Evolutionary conservation across 2,113 vertebrate genomes (phyloP), one percentile per base, ranked within the genome.

Genomic region (Onychorhynchus coronatus): DNA sequence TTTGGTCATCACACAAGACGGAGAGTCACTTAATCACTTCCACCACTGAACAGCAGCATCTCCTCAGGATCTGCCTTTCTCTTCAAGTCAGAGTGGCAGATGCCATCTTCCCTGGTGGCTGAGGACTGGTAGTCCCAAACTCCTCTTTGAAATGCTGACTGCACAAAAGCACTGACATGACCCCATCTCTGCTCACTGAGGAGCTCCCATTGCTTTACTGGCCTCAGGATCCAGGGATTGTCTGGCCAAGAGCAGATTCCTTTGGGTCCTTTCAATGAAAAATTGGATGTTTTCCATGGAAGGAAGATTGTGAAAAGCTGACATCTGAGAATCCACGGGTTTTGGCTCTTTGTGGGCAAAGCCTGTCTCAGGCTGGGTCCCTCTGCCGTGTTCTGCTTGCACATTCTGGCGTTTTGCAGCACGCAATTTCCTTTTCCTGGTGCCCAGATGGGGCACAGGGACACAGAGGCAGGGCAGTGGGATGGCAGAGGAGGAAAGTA

Each of bases 371-470:
- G 76, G 30, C 28, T 8, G 14, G 46, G 20, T 44, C 28, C 7
- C 44, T 50, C 47, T 0, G 0, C 20, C 0, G 0, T 2, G 1
- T 50, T 49, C 65, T 53, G n/a, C 55, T 35, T 35, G 5, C 0
- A 1, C 1, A 1, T 41, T 37, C 55, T 41, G 9, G 21, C 0
- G 3, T 80, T 90, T 67, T 72, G 37, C 31, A 58, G 59, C 47
- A 20, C 5, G 9, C 21, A 41, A 24, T 50, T 88, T 39, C 35
- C 72, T 58, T 63, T 73, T 21, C 39, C 55, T 33, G 20, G 37
- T 81, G 9, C 82, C 6, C n/a, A 52, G 17, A 31, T 0, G 1
- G 12, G 6, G 7, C 30, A 10, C 35, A 27, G 25, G 35, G 62
- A 37, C 44, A 18, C 17, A 16, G 35, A 31, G 42, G 20, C 44